Percentiles rank a stretch among this genome's conserved stretches.
These are phyloP conservation scores for Phasianus colchicus DNA, from an alignment of 2,113 vertebrate species.

Conservation along the genomic window DNA sequence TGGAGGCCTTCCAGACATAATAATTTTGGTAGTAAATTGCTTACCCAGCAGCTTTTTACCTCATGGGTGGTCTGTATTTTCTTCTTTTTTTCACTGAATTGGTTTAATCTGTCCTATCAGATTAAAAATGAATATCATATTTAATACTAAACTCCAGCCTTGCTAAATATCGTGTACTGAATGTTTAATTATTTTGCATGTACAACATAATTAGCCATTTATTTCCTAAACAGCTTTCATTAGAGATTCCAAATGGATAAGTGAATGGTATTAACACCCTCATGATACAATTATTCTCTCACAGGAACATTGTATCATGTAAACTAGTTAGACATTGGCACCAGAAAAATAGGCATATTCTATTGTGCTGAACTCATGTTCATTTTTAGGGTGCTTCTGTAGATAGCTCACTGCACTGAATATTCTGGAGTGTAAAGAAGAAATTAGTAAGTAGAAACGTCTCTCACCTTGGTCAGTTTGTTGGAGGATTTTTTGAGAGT, in stretches of 20 bases:
- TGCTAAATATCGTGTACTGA: slow-evolving; percentile 11
- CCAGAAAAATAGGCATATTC: background rate
- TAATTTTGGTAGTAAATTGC: background rate
- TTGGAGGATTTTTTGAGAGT: background rate
- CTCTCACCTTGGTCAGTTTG: background rate
- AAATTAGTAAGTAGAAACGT: background rate
- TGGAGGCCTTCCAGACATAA: background rate
- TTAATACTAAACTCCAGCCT: background rate
- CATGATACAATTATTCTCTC: background rate
- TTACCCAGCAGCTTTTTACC: background rate
- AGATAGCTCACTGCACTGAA: background rate
- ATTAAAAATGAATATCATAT: background rate
- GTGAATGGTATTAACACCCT: background rate
- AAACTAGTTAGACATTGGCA: background rate
- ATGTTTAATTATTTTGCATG: slow-evolving; percentile 48
- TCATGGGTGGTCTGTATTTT: background rate
- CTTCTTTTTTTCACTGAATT: background rate
- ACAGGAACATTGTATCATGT: background rate
- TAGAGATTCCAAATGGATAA: background rate
- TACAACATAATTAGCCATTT: slow-evolving; percentile 50
- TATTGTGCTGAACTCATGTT: background rate
- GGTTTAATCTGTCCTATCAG: background rate
- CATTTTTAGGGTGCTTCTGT: background rate
- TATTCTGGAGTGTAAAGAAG: background rate
- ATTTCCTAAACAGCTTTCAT: slow-evolving; percentile 50